Base-by-base conservation (phyloP, 2,888 invertebrate genomes). In the Acanthosepion lycidas region DNA sequence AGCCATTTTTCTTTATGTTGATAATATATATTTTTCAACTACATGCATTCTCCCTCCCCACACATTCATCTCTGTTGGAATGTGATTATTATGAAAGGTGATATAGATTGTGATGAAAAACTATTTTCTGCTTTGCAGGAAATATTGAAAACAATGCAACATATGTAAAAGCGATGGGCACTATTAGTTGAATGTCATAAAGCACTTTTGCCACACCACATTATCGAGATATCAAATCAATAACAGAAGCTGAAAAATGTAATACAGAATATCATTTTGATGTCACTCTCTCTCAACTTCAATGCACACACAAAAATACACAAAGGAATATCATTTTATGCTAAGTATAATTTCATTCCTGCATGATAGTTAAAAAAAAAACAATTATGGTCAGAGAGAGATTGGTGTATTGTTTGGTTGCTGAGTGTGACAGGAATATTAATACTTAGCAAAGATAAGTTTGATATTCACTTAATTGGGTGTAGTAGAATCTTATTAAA, bases 101-200 rank as follows among this genome's bases (percentile, higher is more conserved):
- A 78, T 12, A n/a, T 12, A 33, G 78, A 78, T 15, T 6, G 78
- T 33, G 15, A 78, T 5, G 15, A 59, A 59, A 59, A 59, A 5
- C 9, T 4, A n/a, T 23, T n/a, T 5, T 12, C 4, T n/a, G n/a
- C 23, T 78, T 33, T 78, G 78, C 15, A n/a, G n/a, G n/a, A 78
- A 78, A 78, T 78, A 78, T 78, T 78, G 33, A n/a, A 78, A 78
- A 78, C 78, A 78, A 78, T 78, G 5, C 78, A 78, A 12, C 78
- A 78, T 5, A 78, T 78, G 78, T 15, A 78, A n/a, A 78, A 78
- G 78, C 78, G 18, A 4, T 78, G n/a, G 33, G 33, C 33, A 78
- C n/a, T 78, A 33, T 78, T 78, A 78, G 78, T 33, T 78, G 78
- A 78, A 78, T n/a, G 78, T n/a, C 78, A n/a, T 78, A 78, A 78